Evolutionary conservation across 2,797 vertebrate genomes (phyloP).

Genomic region (Pristis pectinata): DNA sequence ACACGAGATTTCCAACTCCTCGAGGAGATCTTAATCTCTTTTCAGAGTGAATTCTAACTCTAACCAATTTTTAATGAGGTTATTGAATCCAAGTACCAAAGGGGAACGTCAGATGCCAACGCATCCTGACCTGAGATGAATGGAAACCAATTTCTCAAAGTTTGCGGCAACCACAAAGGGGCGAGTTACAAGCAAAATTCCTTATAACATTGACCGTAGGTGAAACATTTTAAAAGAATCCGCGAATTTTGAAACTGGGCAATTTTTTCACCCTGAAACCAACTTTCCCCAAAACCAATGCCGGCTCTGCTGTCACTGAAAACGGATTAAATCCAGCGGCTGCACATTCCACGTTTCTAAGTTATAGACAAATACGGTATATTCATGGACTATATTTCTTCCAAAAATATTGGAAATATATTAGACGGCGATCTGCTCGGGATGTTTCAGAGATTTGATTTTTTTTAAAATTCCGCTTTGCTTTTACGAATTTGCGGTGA

Average conservation of each 20-base stretch:
- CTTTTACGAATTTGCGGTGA: not conserved
- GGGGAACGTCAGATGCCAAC: not conserved
- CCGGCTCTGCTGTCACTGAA: not conserved
- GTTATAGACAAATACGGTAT: not conserved
- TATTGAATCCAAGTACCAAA: not conserved
- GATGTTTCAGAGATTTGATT: not conserved
- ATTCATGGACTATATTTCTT: not conserved
- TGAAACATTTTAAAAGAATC: not conserved
- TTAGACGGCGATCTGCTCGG: no score
- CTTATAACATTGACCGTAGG: not conserved
- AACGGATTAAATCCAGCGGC: not conserved
- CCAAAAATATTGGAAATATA: not conserved
- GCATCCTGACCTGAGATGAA: no score
- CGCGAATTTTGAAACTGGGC: not conserved
- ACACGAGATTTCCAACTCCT: not conserved
- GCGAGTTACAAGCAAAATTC: not conserved
- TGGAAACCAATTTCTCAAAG: not conserved
- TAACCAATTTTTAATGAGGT: not conserved
- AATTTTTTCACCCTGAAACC: not conserved
- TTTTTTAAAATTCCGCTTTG: not conserved
- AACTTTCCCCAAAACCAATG: not conserved
- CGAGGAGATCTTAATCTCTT: not conserved
- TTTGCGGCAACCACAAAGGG: not conserved
- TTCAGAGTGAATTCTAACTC: not conserved
- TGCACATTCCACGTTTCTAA: not conserved